A percentile compares a stretch with the other conserved stretches of the same genome.
Evolutionary conservation across 92 coral and sea anemone species (phyloP).

Genomic region (Epizoanthus scotinus): DNA sequence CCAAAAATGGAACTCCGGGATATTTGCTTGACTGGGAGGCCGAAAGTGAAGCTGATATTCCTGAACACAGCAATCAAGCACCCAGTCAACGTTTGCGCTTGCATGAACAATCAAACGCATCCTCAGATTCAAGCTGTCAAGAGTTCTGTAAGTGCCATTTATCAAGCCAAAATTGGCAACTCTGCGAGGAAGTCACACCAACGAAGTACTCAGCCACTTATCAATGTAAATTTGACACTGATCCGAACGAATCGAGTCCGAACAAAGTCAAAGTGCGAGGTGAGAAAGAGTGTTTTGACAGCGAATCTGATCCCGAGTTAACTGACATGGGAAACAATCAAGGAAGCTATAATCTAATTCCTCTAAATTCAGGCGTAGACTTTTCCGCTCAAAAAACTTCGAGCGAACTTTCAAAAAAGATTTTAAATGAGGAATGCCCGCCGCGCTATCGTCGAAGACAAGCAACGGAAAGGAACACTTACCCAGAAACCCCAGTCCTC

Average conservation of each 20-base stretch:
- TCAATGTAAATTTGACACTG: neutral
- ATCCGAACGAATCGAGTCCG: constrained; percentile 15
- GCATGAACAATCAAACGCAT: constrained; percentile 19
- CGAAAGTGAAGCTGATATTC: neutral
- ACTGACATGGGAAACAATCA: constrained; percentile 22
- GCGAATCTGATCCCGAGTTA: constrained; percentile 20
- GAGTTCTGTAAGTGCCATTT: constrained; percentile 30
- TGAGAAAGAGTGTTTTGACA: constrained; percentile 24
- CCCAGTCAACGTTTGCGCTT: neutral
- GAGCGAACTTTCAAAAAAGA: constrained; percentile 6
- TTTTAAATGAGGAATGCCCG: neutral
- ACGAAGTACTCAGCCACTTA: neutral
- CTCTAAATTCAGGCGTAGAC: neutral
- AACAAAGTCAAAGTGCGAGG: constrained; percentile 17
- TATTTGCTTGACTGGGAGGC: neutral
- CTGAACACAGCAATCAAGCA: neutral
- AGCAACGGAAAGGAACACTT: neutral
- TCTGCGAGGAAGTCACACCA: neutral
- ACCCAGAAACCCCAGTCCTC: neutral
- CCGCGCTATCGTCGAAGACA: neutral
- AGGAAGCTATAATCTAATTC: constrained; percentile 15
- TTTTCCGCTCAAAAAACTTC: neutral
- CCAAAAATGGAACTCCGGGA: constrained; percentile 4
- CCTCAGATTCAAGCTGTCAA: constrained; percentile 13
- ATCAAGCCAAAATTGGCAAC: neutral